Evolutionary conservation across 2,113 vertebrate genomes (phyloP).

Genomic region (Chrysochloris asiatica): DNA sequence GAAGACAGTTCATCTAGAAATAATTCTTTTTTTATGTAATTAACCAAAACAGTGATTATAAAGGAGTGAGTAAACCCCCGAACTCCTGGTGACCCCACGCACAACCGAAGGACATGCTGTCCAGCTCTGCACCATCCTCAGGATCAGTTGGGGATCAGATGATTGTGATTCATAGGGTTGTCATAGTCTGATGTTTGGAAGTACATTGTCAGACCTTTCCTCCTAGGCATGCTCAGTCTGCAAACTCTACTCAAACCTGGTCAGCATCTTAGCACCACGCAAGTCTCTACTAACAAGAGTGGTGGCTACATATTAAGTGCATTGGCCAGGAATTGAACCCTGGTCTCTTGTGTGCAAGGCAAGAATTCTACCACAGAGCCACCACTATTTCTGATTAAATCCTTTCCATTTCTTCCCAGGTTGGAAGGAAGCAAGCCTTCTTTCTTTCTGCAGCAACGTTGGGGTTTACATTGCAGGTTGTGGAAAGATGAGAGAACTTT

Average conservation of each 20-base stretch:
- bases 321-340: not conserved
- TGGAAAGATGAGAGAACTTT: not conserved
- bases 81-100: not conserved
- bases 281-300: not conserved
- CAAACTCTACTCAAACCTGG: not conserved
- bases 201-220: not conserved
- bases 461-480: not conserved
- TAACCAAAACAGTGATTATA: slow-evolving; percentile 6
- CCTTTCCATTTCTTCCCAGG: not conserved
- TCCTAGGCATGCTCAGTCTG: not conserved
- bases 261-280: not conserved
- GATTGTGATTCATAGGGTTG: not conserved
- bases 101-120: not conserved
- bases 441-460: not conserved
- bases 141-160: not conserved
- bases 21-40: not conserved
- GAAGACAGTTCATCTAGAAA: not conserved
- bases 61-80: not conserved
- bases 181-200: not conserved
- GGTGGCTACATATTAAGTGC: not conserved
- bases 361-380: too few relatives aligned
- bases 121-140: not conserved
- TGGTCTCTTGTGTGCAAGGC: not conserved
- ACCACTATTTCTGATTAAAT: not conserved
- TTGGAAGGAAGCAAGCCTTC: not conserved